Evolutionary conservation across 2,797 vertebrate species (phyloP).

Genomic region (Eidolon dupreanum): DNA sequence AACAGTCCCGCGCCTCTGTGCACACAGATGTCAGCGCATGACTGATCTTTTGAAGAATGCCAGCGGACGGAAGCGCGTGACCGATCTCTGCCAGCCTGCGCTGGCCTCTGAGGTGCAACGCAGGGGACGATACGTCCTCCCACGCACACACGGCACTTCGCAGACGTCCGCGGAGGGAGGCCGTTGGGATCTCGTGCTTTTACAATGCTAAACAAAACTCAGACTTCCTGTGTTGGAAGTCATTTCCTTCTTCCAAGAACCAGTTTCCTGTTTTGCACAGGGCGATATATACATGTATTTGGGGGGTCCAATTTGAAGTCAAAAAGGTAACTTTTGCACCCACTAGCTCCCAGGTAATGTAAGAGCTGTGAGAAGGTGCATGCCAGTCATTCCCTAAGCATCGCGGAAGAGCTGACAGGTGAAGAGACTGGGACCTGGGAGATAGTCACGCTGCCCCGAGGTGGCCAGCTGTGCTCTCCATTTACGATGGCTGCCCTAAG

Average conservation of each 20-base stretch:
- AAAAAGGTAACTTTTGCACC: background rate
- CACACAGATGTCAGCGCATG: background rate
- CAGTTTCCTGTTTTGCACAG: background rate
- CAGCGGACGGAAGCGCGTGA: rapidly evolving
- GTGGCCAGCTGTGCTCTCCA: background rate
- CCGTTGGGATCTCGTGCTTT: rapidly evolving
- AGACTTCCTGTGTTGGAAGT: background rate
- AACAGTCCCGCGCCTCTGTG: rapidly evolving
- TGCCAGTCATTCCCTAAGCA: background rate
- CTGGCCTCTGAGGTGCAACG: background rate
- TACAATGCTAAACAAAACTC: background rate
- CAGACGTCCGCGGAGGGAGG: background rate
- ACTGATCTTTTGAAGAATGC: background rate
- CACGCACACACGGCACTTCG: rapidly evolving
- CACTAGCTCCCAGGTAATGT: background rate
- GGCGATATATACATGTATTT: too few relatives aligned
- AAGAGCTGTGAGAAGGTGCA: rapidly evolving
- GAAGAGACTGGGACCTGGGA: background rate
- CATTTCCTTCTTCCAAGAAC: background rate
- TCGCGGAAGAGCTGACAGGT: background rate
- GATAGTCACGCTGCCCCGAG: rapidly evolving
- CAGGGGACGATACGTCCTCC: rapidly evolving
- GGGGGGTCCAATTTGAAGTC: background rate
- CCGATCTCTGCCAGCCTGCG: background rate
- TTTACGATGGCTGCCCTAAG: background rate